Evolutionary conservation across 2,888 invertebrate genomes (phyloP).

Genomic region (Macaria liturata): DNA sequence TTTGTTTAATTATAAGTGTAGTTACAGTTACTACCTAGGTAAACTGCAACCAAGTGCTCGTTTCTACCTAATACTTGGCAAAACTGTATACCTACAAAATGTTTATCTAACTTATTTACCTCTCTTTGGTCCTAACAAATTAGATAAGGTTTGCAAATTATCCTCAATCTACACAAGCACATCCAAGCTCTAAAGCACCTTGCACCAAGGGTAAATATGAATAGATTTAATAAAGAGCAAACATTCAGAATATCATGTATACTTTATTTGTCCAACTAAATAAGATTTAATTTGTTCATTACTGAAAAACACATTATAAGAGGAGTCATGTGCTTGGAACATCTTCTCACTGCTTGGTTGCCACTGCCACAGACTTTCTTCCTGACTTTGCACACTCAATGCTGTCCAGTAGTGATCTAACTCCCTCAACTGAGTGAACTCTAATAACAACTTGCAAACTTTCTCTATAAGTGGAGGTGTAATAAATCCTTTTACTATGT

Average conservation of each 20-base stretch:
- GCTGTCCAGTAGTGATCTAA: constrained; percentile 61
- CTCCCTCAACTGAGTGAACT: constrained; percentile 52
- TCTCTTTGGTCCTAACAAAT: no score
- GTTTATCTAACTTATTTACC: no score
- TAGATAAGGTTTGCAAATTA: no score
- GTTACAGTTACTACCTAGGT: no score
- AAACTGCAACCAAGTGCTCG: no score
- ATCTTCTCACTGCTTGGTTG: constrained; percentile 48
- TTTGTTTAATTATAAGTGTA: no score
- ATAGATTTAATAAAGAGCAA: no score
- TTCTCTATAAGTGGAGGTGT: constrained; percentile 49
- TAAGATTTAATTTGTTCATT: constrained; percentile 46
- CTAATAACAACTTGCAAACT: constrained; percentile 48
- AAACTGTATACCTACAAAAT: no score
- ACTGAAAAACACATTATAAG: constrained; percentile 63
- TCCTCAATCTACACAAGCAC: no score
- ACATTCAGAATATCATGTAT: constrained; percentile 44
- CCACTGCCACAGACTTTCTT: constrained; percentile 67
- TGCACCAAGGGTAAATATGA: no score
- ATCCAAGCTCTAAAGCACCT: no score
- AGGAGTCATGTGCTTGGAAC: constrained; percentile 67
- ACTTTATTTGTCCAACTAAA: constrained; percentile 69
- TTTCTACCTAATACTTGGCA: no score
- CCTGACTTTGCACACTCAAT: constrained; percentile 63
- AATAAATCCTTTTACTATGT: constrained; percentile 62